Evolutionary conservation across 2,888 invertebrate species (phyloP).

Genomic region (Euplagia quadripunctaria): DNA sequence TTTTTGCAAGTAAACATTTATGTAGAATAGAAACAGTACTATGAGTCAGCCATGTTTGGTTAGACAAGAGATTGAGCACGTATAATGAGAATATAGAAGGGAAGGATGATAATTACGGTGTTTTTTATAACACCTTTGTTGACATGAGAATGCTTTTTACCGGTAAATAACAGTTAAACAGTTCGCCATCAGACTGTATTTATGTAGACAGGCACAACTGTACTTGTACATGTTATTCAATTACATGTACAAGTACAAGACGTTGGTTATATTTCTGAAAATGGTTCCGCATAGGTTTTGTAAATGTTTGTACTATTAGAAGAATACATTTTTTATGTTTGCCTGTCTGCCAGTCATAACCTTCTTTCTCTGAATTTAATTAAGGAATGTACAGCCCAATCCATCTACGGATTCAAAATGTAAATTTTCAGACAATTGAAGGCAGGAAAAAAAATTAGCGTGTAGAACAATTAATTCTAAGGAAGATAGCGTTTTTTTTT

Average conservation of each 20-base stretch:
- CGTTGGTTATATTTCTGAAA: neutral
- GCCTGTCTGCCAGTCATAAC: neutral
- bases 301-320: neutral
- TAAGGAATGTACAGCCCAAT: neutral
- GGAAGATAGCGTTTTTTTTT: too few relatives aligned
- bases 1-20: neutral
- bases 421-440: too few relatives aligned
- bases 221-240: neutral
- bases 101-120: neutral
- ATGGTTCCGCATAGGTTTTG: too few relatives aligned
- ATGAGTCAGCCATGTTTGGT: neutral
- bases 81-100: neutral
- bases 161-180: neutral
- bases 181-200: neutral
- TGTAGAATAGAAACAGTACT: neutral
- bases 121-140: neutral
- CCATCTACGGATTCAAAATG: too few relatives aligned
- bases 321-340: neutral
- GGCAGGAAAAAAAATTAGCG: too few relatives aligned
- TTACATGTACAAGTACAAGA: too few relatives aligned
- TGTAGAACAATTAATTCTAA: too few relatives aligned
- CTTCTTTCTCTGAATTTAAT: neutral
- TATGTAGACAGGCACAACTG: neutral
- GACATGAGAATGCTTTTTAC: neutral
- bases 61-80: neutral